These are phyloP conservation scores for Amphiprion ocellaris DNA, from an alignment of 2,113 vertebrate species.

Conservation along the genomic window DNA sequence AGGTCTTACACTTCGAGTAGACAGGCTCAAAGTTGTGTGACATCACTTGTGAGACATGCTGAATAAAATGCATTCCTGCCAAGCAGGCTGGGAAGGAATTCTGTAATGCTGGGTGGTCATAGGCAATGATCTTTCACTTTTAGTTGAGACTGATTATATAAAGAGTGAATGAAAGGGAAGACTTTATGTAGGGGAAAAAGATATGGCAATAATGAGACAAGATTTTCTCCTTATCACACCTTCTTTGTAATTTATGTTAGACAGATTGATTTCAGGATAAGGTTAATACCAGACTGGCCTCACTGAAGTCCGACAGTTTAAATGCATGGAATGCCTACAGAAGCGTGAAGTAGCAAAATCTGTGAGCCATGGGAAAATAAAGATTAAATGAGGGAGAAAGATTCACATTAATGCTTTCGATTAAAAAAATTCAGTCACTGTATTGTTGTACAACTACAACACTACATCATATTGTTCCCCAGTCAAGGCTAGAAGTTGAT, in stretches of 20 bases:
- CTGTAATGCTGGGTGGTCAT: background rate
- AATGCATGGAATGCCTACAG: conserved; percentile 14
- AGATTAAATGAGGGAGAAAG: background rate
- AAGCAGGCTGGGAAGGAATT: conserved; percentile 6
- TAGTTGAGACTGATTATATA: background rate
- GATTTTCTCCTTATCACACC: background rate
- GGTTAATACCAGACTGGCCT: conserved; percentile 13
- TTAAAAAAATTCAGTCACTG: background rate
- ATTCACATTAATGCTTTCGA: background rate
- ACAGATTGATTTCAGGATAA: background rate
- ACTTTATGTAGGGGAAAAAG: background rate
- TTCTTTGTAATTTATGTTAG: background rate
- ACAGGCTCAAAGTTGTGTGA: conserved; percentile 34
- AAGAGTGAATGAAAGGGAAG: background rate
- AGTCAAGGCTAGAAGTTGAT: background rate
- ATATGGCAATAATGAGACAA: background rate
- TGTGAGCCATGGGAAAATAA: background rate
- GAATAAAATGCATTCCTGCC: conserved; percentile 18
- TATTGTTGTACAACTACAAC: background rate
- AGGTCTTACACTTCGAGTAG: background rate
- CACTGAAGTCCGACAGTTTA: conserved; percentile 13
- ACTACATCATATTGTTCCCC: background rate
- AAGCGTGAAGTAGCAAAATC: conserved; percentile 8
- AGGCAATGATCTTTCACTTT: no score
- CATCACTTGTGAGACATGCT: conserved; percentile 21